A percentile compares a stretch with the other conserved stretches of the same genome.
phyloP scores from a whole-genome alignment of 1,140 invertebrate species.

The Drosophila bipectinata region DNA sequence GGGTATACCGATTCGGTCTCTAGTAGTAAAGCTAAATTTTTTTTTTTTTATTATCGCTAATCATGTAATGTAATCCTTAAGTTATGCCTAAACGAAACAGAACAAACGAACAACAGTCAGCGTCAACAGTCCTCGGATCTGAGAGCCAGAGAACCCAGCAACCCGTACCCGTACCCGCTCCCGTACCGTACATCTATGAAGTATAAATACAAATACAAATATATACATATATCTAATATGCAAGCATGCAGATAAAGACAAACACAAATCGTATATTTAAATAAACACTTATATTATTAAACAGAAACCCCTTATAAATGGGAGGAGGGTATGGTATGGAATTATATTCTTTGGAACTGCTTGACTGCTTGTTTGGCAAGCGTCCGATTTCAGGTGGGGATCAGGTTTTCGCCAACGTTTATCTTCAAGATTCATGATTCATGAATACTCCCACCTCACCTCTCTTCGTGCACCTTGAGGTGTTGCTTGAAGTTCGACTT shows the following conservation, averaged over 20 bases:
- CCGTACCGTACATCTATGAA: slow-evolving; percentile 38
- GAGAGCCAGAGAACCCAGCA: slow-evolving; percentile 26
- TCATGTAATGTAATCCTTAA: slow-evolving; percentile 46
- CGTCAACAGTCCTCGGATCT: slow-evolving; percentile 15
- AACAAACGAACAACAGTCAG: slow-evolving; percentile 35
- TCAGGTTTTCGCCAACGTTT: no score
- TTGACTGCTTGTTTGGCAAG: no score
- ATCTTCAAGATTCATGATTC: not conserved
- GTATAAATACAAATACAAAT: slow-evolving; percentile 54
- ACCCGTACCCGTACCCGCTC: not conserved
- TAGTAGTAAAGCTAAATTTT: not conserved
- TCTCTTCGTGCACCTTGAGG: slow-evolving; percentile 90
- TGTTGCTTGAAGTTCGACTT: slow-evolving; percentile 94
- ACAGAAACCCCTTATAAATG: not conserved
- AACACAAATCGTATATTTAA: slow-evolving; percentile 57
- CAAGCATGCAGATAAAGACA: slow-evolving; percentile 58
- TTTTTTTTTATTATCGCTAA: slow-evolving; percentile 32
- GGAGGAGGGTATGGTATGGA: not conserved
- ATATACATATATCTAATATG: slow-evolving; percentile 59
- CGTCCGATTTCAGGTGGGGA: no score
- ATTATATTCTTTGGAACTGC: not conserved
- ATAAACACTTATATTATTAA: slow-evolving; percentile 54
- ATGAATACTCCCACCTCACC: not conserved
- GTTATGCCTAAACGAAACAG: slow-evolving; percentile 39
- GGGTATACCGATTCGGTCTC: slow-evolving; percentile 4